Evolutionary conservation across 2,797 vertebrate genomes (phyloP), one percentile per base, ranked within the genome.

Genomic region (Acanthurus tractus): DNA sequence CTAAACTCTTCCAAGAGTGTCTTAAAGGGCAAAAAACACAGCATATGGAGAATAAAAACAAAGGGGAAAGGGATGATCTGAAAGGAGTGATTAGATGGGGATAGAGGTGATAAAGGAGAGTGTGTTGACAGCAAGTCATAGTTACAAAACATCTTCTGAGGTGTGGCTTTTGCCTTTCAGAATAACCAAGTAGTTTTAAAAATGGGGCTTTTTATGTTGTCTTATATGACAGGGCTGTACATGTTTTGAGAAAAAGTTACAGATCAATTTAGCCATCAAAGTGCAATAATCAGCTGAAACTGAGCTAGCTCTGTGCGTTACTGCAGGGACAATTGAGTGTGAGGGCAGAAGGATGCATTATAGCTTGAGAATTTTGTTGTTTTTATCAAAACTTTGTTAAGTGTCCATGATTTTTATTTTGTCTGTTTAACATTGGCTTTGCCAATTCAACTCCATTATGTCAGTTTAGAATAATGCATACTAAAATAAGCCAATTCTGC

Each of bases 11-110:
- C 38, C 20, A 36, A 68, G 36, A 65, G 53, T 52, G 59, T 81
- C 63, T 85, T 52, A 44, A 66, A 85, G 78, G 76, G 70, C 63
- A 70, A 78, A 63, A 78, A 75, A 70, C 29, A 45, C 25, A 64
- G 6, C 29, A 40, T 44, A 64, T 20, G 13, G 17, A 66, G 44
- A 67, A 15, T 5, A 61, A 61, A 42, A 66, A 67, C 53, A 67
- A 0, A 55, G 50, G 6, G 18, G n/a, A 46, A 10, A 61, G 49
- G 8, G 44, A 71, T 36, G 6, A 70, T 48, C 8, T 59, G 40
- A 54, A 42, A 68, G 55, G 48, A 54, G 14, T 78, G 62, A 68
- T 20, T 29, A 18, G n/a, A n/a, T n/a, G n/a, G 4, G 10, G 66
- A 63, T 48, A 56, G 54, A 61, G 45, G 25, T n/a, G 56, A 76